Base-by-base conservation (phyloP, 2,888 invertebrate genomes). In the Diabrotica balteata region DNA sequence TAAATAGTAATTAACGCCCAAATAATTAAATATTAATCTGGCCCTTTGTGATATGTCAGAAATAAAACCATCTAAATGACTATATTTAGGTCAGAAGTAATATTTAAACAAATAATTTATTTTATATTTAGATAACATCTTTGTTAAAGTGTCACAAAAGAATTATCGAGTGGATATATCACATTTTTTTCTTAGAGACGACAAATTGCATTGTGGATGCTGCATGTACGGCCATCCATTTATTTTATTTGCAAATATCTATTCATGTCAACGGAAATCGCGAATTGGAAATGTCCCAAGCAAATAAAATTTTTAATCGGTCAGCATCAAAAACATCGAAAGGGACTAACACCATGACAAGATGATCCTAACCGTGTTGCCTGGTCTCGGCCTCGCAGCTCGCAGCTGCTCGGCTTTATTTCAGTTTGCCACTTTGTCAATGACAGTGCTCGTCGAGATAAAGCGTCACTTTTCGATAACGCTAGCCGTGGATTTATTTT, bases 351-450 rank as follows among this genome's bases (percentile, higher is more conserved):
- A 9, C 11, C 7, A 32, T 62, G 62, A 62, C 62, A 62, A 62
- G 62, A 49, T 62, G 62, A 62, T 62, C 62, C 55, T 45, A 57
- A 47, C 11, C 55, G 32, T 49, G 47, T 55, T 42, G 55, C 22
- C 47, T 42, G 32, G 8, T 42, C n/a, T 46, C 32, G 32, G 32
- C 32, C 32, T 32, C 32, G 32, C 32, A 32, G 17, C 42, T 10
- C 51, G 60, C 81, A 80, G 81, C 80, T 81, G 81, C 78, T 77
- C 76, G 75, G 74, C 80, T 81, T 81, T 81, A 81, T 82, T 82
- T 81, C 80, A 79, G 80, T 79, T 77, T 74, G 73, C 78, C 80
- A 81, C 82, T 82, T 81, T 80, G 80, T 82, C 82, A 82, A 73
- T 80, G 82, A 80, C 82, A 81, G 72, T 70, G 60, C 73, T 69